A percentile compares a stretch with the other conserved stretches of the same genome.
These are phyloP conservation scores for Epinephelus cyanopodus DNA, from an alignment of 2,113 vertebrate species.

Conservation along the genomic window DNA sequence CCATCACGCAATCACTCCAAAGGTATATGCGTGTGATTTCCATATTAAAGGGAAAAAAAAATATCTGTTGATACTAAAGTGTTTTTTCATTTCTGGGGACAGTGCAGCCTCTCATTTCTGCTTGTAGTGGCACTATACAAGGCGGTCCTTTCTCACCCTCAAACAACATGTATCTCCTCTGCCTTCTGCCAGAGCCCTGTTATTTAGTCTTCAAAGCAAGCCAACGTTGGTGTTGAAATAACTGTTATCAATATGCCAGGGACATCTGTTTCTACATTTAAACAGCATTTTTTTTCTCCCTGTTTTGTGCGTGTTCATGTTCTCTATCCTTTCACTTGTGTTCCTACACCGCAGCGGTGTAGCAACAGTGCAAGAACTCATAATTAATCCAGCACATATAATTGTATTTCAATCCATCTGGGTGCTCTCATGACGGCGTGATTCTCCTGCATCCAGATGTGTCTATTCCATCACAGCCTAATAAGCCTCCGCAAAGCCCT, in stretches of 20 bases:
- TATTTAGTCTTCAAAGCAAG: slow-evolving; percentile 75
- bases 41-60: slow-evolving; percentile 51
- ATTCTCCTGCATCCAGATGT: slow-evolving; percentile 66
- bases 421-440: slow-evolving; percentile 35
- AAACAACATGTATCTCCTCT: slow-evolving; percentile 43
- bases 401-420: slow-evolving; percentile 71
- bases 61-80: slow-evolving; percentile 7
- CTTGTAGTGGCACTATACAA: slow-evolving; percentile 21
- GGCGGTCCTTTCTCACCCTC: slow-evolving; percentile 22
- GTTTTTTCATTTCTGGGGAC: slow-evolving; percentile 22
- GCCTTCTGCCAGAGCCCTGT: slow-evolving; percentile 45
- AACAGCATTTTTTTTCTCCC: slow-evolving; percentile 18
- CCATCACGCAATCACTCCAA: slow-evolving; percentile 14
- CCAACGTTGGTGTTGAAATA: slow-evolving; percentile 53
- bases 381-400: slow-evolving; percentile 74
- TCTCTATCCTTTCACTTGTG: slow-evolving; percentile 3
- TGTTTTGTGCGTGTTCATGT: slow-evolving; percentile 23
- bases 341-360: slow-evolving; percentile 17
- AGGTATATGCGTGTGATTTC: slow-evolving; percentile 23
- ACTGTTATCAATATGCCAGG: slow-evolving; percentile 68
- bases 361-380: slow-evolving; percentile 48
- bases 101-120: slow-evolving; percentile 6
- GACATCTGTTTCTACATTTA: slow-evolving; percentile 67
- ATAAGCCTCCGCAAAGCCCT: slow-evolving; percentile 52
- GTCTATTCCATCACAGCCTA: slow-evolving; percentile 65